phyloP scores from a whole-genome alignment of 2,797 vertebrate genomes.

The Sorex maritimensis region DNA sequence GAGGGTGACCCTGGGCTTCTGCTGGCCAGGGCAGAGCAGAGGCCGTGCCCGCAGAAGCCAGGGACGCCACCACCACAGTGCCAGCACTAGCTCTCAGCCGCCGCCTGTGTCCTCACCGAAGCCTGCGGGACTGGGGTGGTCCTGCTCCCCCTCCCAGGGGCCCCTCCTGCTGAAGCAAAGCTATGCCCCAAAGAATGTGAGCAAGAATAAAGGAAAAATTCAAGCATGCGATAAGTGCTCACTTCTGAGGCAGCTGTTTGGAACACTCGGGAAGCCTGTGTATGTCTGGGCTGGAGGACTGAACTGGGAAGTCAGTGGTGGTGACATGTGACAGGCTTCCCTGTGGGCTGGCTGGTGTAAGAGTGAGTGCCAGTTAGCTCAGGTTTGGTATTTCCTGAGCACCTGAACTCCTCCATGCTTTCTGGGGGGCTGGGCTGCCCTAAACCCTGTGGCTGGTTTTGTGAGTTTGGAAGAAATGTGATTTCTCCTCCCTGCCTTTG shows the following conservation, averaged over 20 bases:
- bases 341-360: neutral
- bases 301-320: neutral
- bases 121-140: constrained; percentile 22
- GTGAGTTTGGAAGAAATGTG: neutral
- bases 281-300: neutral
- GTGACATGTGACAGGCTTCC: neutral
- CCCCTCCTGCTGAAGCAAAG: constrained; percentile 67
- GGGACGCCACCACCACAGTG: neutral
- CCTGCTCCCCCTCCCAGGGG: neutral
- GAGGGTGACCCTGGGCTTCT: constrained; percentile 59
- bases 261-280: neutral
- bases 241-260: neutral
- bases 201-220: constrained; percentile 85
- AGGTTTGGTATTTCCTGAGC: neutral
- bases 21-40: neutral
- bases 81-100: constrained; percentile 42
- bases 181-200: constrained; percentile 71
- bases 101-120: constrained; percentile 46
- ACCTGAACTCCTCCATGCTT: neutral
- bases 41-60: neutral
- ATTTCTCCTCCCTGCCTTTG: neutral
- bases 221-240: neutral
- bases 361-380: neutral
- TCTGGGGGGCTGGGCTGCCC: neutral
- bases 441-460: neutral